Evolutionary conservation across 2,797 vertebrate species (phyloP), one percentile per base, ranked within the genome.

Genomic region (Rhadinocentrus ornatus): DNA sequence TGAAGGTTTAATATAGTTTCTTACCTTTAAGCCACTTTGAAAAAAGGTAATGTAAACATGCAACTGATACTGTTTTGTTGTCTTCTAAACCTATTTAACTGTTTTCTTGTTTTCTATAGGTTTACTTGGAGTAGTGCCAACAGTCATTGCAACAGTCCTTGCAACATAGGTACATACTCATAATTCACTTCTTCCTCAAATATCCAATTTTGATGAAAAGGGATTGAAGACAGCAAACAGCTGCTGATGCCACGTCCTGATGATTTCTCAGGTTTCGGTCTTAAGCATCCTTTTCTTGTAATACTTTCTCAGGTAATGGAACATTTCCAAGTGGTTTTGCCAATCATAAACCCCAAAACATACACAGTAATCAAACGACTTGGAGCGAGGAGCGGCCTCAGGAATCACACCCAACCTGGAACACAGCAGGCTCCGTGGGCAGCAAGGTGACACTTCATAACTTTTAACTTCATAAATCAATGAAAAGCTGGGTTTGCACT

Each of bases 311-410:
- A 99, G 98, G 96, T 82, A 97, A 97, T 72, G 92, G 95, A 88
- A 95, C 95, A 55, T 97, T 96, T 74, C 87, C 94, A 26, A 94
- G 86, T 52, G 90, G 91, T 75, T 97, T 96, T 77, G 87, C 96
- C 0, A 88, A 92, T 81, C 91, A 94, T 75, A 95, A 97, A 3
- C 86, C 77, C 75, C 96, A 95, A 82, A 94, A 82, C 12, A 58
- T 78, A 2, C 91, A 90, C 31, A 44, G 69, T 75, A 89, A 82
- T 37, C 95, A 92, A 86, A 72, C 72, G 73, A 71, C 86, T 78
- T 95, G 95, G 95, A 88, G 66, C 1, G 93, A 95, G 78, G 93
- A 95, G 16, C 85, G 87, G 62, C 70, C 88, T 34, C 94, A 93
- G 61, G 91, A 95, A 44, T 74, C 88, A 0, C 87, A 95, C 39